Percentiles rank a stretch among this genome's conserved stretches.
Conservation (phyloP, 1,140 invertebrate species). For the Diachasmimorpha longicaudata region DNA sequence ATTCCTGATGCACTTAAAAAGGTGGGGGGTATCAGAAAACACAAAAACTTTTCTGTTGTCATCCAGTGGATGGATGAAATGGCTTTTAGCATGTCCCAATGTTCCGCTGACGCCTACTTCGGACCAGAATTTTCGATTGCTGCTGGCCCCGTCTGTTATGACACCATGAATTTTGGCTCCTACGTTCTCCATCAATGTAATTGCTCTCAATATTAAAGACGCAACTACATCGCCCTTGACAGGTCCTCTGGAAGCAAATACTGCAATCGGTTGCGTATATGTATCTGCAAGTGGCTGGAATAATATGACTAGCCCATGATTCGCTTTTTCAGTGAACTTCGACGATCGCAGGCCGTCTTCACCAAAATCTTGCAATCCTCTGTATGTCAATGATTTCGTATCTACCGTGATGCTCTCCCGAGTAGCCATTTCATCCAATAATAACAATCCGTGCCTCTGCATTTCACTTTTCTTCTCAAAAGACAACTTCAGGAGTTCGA, state of each 20-base stretch:
- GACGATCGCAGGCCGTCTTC: slow-evolving; percentile 3
- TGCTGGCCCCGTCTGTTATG: slow-evolving; percentile 5
- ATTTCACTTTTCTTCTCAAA: slow-evolving; percentile 14
- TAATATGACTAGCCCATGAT: slow-evolving; percentile 33
- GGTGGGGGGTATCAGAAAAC: slow-evolving; percentile 26
- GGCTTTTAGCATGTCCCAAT: not conserved
- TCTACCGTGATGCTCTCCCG: slow-evolving; percentile 30
- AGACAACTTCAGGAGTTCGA: slow-evolving; percentile 3
- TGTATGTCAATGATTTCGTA: slow-evolving; percentile 23
- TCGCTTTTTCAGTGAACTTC: slow-evolving; percentile 21
- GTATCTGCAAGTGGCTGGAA: slow-evolving; percentile 27
- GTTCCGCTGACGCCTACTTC: not conserved
- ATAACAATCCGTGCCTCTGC: slow-evolving; percentile 27
- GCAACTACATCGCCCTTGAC: slow-evolving; percentile 20
- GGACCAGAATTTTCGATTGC: not conserved
- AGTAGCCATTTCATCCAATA: slow-evolving; percentile 33
- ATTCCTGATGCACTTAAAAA: slow-evolving; percentile 24
- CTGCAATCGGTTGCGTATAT: slow-evolving; percentile 23
- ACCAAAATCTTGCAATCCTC: slow-evolving; percentile 31
- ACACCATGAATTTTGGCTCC: slow-evolving; percentile 19
- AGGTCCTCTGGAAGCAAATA: slow-evolving; percentile 31
- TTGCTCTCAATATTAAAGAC: slow-evolving; percentile 24
- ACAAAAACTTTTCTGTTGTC: slow-evolving; percentile 21
- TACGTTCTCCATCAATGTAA: slow-evolving; percentile 11
- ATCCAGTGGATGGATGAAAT: slow-evolving; percentile 19